Evolutionary conservation across 1,140 invertebrate species (phyloP).

Genomic region (Meteorus sp.): DNA sequence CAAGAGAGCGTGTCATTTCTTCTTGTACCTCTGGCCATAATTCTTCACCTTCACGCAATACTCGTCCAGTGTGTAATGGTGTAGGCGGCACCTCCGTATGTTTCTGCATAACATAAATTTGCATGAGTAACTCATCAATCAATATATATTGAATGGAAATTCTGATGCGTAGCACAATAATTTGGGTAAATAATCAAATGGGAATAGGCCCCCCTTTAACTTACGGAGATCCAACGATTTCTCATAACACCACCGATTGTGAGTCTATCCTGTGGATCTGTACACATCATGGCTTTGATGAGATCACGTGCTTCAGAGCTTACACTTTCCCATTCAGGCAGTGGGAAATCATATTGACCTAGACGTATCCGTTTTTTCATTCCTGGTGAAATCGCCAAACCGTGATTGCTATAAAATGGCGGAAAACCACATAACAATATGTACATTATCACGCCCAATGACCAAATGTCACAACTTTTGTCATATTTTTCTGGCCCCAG

Average conservation of each 20-base stretch:
- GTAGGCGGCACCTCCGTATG: constrained; percentile 90
- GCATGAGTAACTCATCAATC: no score
- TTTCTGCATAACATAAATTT: constrained; percentile 70
- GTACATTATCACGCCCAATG: constrained; percentile 97
- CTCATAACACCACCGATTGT: constrained; percentile 89
- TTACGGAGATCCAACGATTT: constrained; percentile 88
- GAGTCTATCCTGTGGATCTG: constrained; percentile 86
- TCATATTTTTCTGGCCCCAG: constrained; percentile 97
- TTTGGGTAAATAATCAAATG: no score
- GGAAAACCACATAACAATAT: constrained; percentile 97
- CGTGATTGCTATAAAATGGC: constrained; percentile 97
- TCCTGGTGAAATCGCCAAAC: constrained; percentile 96
- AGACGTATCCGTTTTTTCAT: constrained; percentile 97
- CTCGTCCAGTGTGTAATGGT: constrained; percentile 84
- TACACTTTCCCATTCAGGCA: constrained; percentile 94
- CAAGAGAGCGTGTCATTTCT: constrained; percentile 95
- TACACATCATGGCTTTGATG: constrained; percentile 90
- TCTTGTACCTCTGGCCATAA: constrained; percentile 97
- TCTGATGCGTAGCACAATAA: background rate
- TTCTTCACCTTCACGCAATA: constrained; percentile 87
- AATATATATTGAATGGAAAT: constrained; percentile 14
- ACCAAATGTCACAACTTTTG: constrained; percentile 99
- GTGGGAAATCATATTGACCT: constrained; percentile 96
- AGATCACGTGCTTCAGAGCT: constrained; percentile 93
- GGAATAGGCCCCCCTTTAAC: no score